A percentile compares a stretch with the other conserved stretches of the same genome.
Evolutionary conservation across 2,888 invertebrate species (phyloP).

Genomic region (Cryptosula pallasiana): DNA sequence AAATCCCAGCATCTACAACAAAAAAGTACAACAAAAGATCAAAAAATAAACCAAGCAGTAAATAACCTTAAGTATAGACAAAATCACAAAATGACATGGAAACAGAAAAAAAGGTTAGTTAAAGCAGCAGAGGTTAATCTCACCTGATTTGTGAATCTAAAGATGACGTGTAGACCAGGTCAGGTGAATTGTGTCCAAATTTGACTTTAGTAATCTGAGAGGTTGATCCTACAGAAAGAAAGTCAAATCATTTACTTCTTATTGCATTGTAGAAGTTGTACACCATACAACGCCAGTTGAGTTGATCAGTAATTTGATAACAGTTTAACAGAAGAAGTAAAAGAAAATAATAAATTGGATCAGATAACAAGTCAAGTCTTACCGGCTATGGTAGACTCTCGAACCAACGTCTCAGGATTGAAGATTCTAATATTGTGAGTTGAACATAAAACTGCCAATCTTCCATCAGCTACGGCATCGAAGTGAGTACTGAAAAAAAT

Average conservation of each 20-base stretch:
- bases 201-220: background rate
- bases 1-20: constrained; percentile 9
- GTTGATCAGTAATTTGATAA: too few species aligned
- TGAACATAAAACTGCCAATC: constrained; percentile 10
- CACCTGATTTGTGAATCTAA: constrained; percentile 9
- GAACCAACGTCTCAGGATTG: background rate
- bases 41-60: too few species aligned
- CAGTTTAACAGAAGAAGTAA: too few species aligned
- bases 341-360: background rate
- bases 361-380: background rate
- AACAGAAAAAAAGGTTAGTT: too few species aligned
- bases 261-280: too few species aligned
- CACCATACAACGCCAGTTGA: too few species aligned
- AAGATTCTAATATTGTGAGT: constrained; percentile 13
- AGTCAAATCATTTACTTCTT: too few species aligned
- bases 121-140: too few species aligned
- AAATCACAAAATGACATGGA: too few species aligned
- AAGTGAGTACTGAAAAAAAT: background rate
- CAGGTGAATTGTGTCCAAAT: constrained; percentile 21
- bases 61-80: too few species aligned
- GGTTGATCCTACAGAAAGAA: background rate
- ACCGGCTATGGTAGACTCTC: background rate
- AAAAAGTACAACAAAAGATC: too few species aligned
- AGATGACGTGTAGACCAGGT: constrained; percentile 10
- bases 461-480: constrained; percentile 2